Conservation (phyloP, 2,797 vertebrate species). For the Mormyrops boulengeri region DNA sequence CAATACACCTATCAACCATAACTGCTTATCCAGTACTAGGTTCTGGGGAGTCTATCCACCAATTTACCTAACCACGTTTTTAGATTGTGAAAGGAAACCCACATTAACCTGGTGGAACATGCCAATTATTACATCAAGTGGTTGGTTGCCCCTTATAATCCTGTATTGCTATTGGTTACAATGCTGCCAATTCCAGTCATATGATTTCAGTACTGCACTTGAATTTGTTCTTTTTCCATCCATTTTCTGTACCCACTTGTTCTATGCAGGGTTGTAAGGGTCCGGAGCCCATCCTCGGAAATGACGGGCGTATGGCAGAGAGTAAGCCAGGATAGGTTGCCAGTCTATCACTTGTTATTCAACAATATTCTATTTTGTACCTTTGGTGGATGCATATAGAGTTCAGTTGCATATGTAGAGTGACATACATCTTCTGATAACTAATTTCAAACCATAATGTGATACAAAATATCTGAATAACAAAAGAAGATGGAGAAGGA, state of each 20-base stretch:
- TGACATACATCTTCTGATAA: background rate
- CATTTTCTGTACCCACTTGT: background rate
- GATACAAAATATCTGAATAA: background rate
- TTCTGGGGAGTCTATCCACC: background rate
- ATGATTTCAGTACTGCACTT: background rate
- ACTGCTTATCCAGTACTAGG: background rate
- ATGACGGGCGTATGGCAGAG: background rate
- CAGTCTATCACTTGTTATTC: background rate
- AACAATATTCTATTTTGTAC: background rate
- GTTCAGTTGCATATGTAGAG: background rate
- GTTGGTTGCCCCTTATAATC: background rate
- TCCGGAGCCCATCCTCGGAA: background rate
- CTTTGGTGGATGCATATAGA: background rate
- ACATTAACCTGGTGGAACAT: background rate
- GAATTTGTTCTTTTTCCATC: background rate
- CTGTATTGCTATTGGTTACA: background rate
- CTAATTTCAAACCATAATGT: background rate
- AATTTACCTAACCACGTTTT: background rate
- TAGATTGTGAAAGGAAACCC: background rate
- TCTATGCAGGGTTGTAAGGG: background rate
- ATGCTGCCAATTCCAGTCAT: background rate
- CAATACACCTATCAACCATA: background rate
- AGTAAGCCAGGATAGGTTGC: background rate
- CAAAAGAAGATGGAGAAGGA: background rate
- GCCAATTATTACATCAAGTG: background rate